These are phyloP conservation scores for Alcedo atthis DNA, from an alignment of 2,797 vertebrate species.

Conservation along the genomic window DNA sequence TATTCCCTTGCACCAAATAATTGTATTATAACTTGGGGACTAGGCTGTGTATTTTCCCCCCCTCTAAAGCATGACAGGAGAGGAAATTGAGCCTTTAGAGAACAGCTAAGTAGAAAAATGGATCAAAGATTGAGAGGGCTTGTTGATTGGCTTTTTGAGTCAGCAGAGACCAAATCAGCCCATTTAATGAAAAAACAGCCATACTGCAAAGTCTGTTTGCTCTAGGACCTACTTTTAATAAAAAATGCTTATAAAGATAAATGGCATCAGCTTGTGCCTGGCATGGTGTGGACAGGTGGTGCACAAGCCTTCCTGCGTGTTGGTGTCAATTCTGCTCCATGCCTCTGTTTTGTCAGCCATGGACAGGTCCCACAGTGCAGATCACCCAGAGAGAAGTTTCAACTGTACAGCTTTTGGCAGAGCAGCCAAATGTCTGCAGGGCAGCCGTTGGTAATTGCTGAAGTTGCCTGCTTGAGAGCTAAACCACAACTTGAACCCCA, in stretches of 20 bases:
- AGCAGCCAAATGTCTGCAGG: not conserved
- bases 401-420: fast-evolving
- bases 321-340: fast-evolving
- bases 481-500: not conserved
- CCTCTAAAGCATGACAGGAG: slow-evolving; percentile 30
- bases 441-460: fast-evolving
- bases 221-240: not conserved
- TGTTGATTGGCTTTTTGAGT: slow-evolving; percentile 28
- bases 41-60: not conserved
- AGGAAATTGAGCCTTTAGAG: slow-evolving; percentile 65
- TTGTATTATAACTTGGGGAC: slow-evolving; percentile 59
- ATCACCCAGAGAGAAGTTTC: fast-evolving
- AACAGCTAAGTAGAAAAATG: slow-evolving; percentile 56
- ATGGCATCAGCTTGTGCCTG: not conserved
- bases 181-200: slow-evolving; percentile 14
- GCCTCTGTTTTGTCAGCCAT: not conserved
- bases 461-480: not conserved
- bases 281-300: not conserved
- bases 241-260: not conserved
- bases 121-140: slow-evolving; percentile 63
- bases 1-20: slow-evolving; percentile 45
- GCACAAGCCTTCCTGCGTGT: fast-evolving
- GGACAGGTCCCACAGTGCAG: fast-evolving
- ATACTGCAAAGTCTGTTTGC: not conserved
- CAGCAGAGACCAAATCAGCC: not conserved